These are phyloP conservation scores for Latrodectus elegans DNA, from an alignment of 2,888 invertebrate genomes.

Conservation along the genomic window DNA sequence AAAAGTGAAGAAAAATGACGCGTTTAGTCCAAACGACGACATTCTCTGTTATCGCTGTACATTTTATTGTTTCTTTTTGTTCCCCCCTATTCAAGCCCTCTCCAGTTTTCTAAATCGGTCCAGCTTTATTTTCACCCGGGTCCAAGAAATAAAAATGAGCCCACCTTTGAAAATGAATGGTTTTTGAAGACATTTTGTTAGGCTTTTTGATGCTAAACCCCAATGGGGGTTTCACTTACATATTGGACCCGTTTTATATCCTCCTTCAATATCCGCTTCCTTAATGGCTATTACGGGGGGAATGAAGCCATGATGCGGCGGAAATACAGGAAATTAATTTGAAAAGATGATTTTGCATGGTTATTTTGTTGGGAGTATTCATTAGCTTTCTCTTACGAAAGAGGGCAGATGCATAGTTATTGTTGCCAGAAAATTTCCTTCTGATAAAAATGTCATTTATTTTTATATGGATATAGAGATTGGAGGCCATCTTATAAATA, in stretches of 20 bases:
- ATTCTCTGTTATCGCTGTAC: constrained; percentile 12
- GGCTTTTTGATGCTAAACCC: neutral
- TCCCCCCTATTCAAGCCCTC: no score
- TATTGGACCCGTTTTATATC: constrained; percentile 2
- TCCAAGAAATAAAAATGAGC: constrained; percentile 10
- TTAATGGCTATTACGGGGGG: neutral
- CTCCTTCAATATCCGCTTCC: neutral
- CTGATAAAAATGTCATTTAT: no score
- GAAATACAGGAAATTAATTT: constrained; percentile 2
- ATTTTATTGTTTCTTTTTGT: constrained; percentile 21
- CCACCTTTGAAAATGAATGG: constrained; percentile 12
- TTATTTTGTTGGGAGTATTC: constrained; percentile 2
- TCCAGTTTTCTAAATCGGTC: constrained; percentile 22
- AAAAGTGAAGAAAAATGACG: constrained; percentile 24
- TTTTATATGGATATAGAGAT: no score
- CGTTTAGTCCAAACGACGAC: constrained; percentile 26
- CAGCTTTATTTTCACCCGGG: constrained; percentile 16
- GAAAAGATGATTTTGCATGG: neutral
- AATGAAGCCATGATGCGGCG: neutral
- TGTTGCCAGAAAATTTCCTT: no score
- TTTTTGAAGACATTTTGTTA: constrained; percentile 8
- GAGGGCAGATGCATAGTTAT: no score
- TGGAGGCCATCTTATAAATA: no score
- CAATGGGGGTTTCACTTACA: neutral
- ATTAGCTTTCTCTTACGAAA: neutral